phyloP scores from a whole-genome alignment of 92 coral and sea anemone genomes.

The Heteractis magnifica region DNA sequence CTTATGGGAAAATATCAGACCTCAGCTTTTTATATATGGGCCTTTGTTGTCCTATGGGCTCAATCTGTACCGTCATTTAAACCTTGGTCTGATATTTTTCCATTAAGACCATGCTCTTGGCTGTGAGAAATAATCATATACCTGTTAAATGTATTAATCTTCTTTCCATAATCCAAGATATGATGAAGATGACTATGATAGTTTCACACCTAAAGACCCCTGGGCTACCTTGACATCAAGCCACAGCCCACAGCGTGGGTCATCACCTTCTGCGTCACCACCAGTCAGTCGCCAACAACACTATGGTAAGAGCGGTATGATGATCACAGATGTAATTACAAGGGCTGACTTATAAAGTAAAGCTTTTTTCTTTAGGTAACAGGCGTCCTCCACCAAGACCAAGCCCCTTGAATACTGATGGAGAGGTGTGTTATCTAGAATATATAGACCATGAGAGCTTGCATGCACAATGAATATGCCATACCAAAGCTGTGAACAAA shows the following conservation, averaged over 20 bases:
- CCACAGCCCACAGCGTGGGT: constrained; percentile 37
- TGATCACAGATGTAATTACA: too few species aligned
- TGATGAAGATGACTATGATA: constrained; percentile 63
- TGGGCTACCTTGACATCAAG: constrained; percentile 73
- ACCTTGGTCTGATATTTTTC: too few species aligned
- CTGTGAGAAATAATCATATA: too few species aligned
- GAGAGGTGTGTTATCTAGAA: constrained; percentile 52
- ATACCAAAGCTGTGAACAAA: too few species aligned
- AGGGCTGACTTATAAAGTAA: too few species aligned
- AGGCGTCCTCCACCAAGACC: constrained; percentile 60
- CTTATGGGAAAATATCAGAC: too few species aligned
- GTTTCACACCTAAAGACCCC: constrained; percentile 75
- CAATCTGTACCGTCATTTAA: too few species aligned
- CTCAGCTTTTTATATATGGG: too few species aligned
- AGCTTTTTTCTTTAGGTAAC: constrained; percentile 34
- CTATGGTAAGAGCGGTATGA: constrained; percentile 3
- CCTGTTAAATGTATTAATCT: not conserved
- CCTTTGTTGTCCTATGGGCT: too few species aligned
- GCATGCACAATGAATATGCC: not conserved
- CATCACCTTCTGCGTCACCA: constrained; percentile 38
- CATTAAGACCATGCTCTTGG: too few species aligned
- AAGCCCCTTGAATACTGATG: constrained; percentile 63
- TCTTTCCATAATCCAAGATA: not conserved
- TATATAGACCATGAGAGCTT: not conserved
- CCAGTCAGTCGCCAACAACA: constrained; percentile 24